These are phyloP conservation scores for Sarcophaga carnaria DNA, from an alignment of 2,888 invertebrate species.

Conservation along the genomic window DNA sequence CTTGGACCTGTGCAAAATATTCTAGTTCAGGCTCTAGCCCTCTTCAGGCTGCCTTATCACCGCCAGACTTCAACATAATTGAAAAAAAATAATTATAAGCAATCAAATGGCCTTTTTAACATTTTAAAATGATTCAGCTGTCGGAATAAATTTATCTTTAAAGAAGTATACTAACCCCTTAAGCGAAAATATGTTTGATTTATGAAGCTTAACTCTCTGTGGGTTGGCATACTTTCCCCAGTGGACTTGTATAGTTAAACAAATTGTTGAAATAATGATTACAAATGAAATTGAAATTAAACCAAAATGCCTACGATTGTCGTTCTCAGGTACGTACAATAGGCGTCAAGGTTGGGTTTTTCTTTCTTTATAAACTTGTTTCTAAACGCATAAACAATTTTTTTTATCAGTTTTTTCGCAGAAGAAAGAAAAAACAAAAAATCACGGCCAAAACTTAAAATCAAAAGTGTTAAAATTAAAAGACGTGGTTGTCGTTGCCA, in stretches of 20 bases:
- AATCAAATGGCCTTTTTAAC: too few relatives aligned
- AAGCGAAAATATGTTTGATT: too few relatives aligned
- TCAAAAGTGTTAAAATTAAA: slow-evolving; percentile 29
- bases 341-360: slow-evolving; percentile 46
- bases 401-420: not conserved
- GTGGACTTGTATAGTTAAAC: not conserved
- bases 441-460: not conserved
- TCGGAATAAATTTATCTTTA: too few relatives aligned
- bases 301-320: too few relatives aligned
- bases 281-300: slow-evolving; percentile 54
- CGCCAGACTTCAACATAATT: too few relatives aligned
- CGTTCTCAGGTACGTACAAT: not conserved
- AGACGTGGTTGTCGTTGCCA: not conserved
- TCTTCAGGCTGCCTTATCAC: too few relatives aligned
- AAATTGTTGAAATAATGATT: not conserved
- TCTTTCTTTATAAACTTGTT: slow-evolving; percentile 37
- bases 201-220: not conserved
- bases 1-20: too few relatives aligned
- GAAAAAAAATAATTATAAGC: too few relatives aligned
- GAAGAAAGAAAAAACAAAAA: not conserved
- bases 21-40: too few relatives aligned
- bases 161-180: too few relatives aligned
- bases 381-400: slow-evolving; percentile 45
- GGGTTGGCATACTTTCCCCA: not conserved
- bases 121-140: too few relatives aligned